Conservation (phyloP, 2,113 vertebrate species). For the Gyps fulvus region DNA sequence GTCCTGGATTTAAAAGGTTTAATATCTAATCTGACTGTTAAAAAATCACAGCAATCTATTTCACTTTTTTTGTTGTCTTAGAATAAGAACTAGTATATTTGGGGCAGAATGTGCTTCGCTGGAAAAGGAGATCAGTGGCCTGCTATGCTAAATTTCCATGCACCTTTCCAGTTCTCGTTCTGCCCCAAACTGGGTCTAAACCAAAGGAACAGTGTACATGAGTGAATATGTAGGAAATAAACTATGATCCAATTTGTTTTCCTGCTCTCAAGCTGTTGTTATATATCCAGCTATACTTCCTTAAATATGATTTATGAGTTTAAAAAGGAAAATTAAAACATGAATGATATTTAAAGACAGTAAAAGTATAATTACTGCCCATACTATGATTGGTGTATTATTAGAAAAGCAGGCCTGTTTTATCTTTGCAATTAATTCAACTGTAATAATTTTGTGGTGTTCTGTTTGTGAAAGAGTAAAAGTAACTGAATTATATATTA, state of each 20-base stretch:
- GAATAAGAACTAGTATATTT: not conserved
- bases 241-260: not conserved
- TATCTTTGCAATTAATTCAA: not conserved
- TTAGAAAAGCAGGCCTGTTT: not conserved
- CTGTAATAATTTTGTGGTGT: not conserved
- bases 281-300: not conserved
- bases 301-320: not conserved
- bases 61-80: not conserved
- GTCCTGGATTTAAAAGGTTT: constrained; percentile 23
- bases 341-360: not conserved
- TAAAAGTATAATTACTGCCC: not conserved
- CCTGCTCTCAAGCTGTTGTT: not conserved
- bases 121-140: not conserved
- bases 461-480: not conserved
- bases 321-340: not conserved
- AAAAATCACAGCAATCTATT: not conserved
- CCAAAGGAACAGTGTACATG: not conserved
- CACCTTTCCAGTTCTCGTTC: not conserved
- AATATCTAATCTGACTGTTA: not conserved
- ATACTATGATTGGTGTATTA: not conserved
- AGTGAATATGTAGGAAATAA: not conserved
- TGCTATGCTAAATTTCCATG: not conserved
- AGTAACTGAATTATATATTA: not conserved
- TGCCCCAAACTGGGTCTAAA: not conserved
- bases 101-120: constrained; percentile 20